Percentiles rank a stretch among this genome's conserved stretches.
phyloP scores from a whole-genome alignment of 2,797 vertebrate species.

The Eulemur mongoz region DNA sequence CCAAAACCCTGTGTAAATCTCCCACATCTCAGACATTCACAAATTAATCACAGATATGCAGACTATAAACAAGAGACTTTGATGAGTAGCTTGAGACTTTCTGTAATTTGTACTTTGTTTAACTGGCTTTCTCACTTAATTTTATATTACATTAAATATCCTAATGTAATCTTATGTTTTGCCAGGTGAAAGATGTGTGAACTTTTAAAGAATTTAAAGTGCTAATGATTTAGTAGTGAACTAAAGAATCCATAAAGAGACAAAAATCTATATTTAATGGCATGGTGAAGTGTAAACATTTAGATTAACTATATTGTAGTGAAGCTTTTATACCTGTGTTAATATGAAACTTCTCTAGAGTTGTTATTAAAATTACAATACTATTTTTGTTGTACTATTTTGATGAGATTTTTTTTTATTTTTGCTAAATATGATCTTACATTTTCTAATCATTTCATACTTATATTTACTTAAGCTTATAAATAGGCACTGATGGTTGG shows the following conservation, averaged over 20 bases:
- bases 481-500: background rate
- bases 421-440: conserved; percentile 8
- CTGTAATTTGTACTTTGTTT: conserved; percentile 69
- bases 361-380: background rate
- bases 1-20: background rate
- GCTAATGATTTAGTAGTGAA: conserved; percentile 31
- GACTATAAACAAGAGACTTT: conserved; percentile 48
- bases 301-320: conserved; percentile 1
- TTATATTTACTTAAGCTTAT: conserved; percentile 4
- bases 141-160: conserved; percentile 60
- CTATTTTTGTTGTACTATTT: conserved; percentile 34
- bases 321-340: conserved; percentile 2
- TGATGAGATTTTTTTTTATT: conserved; percentile 31
- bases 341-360: background rate
- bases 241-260: conserved; percentile 30
- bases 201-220: background rate
- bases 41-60: conserved; percentile 55
- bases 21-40: background rate
- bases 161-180: conserved; percentile 55
- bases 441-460: background rate
- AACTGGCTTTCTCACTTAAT: conserved; percentile 53
- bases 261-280: conserved; percentile 11
- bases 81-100: conserved; percentile 53
- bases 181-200: background rate
- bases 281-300: conserved; percentile 23